Evolutionary conservation across 2,797 vertebrate species (phyloP), one percentile per base, ranked within the genome.

Genomic region (Notoglanidium macrostoma): DNA sequence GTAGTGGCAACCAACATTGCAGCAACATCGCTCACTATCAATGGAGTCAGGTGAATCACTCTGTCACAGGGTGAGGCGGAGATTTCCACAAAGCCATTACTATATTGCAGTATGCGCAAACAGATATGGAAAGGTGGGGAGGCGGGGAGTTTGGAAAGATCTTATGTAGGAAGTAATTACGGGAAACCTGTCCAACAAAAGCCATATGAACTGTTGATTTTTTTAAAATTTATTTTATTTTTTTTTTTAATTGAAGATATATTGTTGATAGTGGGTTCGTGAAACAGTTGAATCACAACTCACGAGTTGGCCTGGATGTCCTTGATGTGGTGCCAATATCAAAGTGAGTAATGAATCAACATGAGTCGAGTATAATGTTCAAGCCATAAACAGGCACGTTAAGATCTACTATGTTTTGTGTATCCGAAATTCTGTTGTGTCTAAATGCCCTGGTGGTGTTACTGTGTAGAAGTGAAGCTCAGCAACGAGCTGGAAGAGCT

Each of bases 181-280:
- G 7, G 59, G n/a, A 65, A 51, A 51, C n/a, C 19, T 59, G 61
- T 81, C 19, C 11, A 61, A 17, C 40, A 40, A 7, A 17, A 55
- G 2, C 54, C 17, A 57, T 76, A 21, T 55, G 17, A 32, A 35
- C 19, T 15, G n/a, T 26, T 44, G 0, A n/a, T 81, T 32, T 19
- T 17, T 19, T 8, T n/a, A n/a, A n/a, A n/a, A n/a, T n/a, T n/a
- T n/a, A n/a, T 26, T 8, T 70, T 67, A 2, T n/a, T 68, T 12
- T 68, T 55, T 86, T 81, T 54, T 54, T 54, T 3, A 21, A 59
- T 15, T 90, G 17, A 91, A 99, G 98, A 61, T 99, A 98, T 8
- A 97, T 99, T 26, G 95, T 99, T 57, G 98, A 99, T 85, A 98
- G 98, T 84, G 98, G 98, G 29, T 99, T 99, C 94, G 98, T 99